Conservation (phyloP, 2,113 vertebrate genomes). For the Corvus cornix region DNA sequence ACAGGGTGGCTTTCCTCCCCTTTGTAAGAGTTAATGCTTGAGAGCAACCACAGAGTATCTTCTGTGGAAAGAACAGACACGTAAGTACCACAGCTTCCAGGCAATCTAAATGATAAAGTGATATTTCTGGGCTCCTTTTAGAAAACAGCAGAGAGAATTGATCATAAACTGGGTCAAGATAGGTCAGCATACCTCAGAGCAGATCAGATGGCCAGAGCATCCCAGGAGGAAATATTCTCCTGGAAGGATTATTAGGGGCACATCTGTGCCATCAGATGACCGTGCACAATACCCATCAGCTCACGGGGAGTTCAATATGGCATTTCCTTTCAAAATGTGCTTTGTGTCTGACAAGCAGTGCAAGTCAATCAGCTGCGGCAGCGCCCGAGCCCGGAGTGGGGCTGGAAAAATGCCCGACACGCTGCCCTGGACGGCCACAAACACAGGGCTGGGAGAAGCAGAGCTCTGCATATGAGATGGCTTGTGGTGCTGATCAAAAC, state of each 20-base stretch:
- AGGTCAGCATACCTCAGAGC: slow-evolving; percentile 58
- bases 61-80: not conserved
- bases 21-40: not conserved
- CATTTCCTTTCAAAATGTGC: slow-evolving; percentile 55
- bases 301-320: slow-evolving; percentile 50
- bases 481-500: slow-evolving; percentile 37
- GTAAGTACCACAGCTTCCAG: not conserved
- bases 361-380: slow-evolving; percentile 25
- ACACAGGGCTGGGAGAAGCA: accelerated
- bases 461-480: not conserved
- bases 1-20: not conserved
- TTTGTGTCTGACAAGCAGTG: slow-evolving; percentile 42
- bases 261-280: slow-evolving; percentile 66
- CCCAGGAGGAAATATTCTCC: slow-evolving; percentile 51
- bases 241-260: slow-evolving; percentile 62
- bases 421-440: not conserved
- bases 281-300: slow-evolving; percentile 47
- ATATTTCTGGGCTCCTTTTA: slow-evolving; percentile 23
- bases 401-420: not conserved
- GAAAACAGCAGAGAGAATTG: slow-evolving; percentile 30
- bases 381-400: not conserved
- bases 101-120: slow-evolving; percentile 32
- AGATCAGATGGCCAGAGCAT: slow-evolving; percentile 61
- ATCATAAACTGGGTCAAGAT: slow-evolving; percentile 63
- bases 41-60: not conserved